A percentile compares a stretch with the other conserved stretches of the same genome.
These are phyloP conservation scores for Xestia sexstrigata DNA, from an alignment of 2,888 invertebrate species.

Conservation along the genomic window DNA sequence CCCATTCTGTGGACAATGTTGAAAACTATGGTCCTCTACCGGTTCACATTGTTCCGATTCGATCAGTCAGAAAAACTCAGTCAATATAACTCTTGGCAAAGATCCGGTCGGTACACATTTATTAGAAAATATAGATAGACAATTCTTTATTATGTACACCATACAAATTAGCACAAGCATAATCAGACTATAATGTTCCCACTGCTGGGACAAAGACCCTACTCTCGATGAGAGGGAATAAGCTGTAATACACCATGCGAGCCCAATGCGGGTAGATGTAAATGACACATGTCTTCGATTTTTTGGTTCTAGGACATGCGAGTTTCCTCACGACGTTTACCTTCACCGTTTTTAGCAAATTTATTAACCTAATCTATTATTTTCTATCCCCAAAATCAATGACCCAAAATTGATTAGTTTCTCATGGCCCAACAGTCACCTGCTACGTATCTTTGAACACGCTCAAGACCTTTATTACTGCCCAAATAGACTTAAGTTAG, in stretches of 20 bases:
- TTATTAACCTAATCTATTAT: too few relatives aligned
- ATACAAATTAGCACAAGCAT: background rate
- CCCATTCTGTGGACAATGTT: background rate
- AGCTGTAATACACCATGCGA: background rate
- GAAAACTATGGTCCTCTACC: background rate
- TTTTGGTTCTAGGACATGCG: background rate
- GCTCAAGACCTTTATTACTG: slow-evolving; percentile 72
- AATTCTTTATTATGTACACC: background rate
- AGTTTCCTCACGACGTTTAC: background rate
- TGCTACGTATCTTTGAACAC: slow-evolving; percentile 70
- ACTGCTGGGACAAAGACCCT: background rate
- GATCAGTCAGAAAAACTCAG: background rate
- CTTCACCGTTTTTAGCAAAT: background rate
- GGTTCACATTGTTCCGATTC: background rate
- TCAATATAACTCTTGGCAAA: background rate
- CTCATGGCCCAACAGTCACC: slow-evolving; percentile 63
- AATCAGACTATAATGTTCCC: background rate
- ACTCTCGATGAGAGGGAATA: background rate
- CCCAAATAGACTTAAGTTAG: slow-evolving; percentile 68
- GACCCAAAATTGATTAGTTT: slow-evolving; percentile 36
- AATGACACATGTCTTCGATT: background rate
- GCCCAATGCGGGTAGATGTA: background rate
- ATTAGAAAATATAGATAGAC: background rate
- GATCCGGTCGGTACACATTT: background rate
- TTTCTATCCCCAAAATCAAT: slow-evolving; percentile 21